Evolutionary conservation across 1,140 invertebrate genomes (phyloP), one percentile per base, ranked within the genome.

Genomic region (Ooceraea biroi): DNA sequence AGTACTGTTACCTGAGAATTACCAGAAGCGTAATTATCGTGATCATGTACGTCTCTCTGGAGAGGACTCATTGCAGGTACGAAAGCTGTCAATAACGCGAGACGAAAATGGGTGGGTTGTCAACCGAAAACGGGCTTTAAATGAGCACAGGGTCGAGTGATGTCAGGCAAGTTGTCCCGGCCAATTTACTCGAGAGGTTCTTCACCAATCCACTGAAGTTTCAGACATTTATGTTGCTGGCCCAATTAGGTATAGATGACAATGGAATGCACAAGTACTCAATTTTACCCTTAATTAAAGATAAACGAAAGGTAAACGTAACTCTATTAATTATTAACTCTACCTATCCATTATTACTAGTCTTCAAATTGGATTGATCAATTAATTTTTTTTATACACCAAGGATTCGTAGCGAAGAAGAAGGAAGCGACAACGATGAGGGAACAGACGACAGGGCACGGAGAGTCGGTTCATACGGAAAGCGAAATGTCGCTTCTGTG

Each of bases 101-200:
- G 30, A 50, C 46, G 14, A 77, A 66, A 77, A 66, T 77, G 19
- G 46, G 44, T 12, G 27, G 60, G 60, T 66, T 77, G 60, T 66
- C 60, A 66, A 66, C 60, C 50, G 30, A 50, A 52, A 66, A 77
- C n/a, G 50, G 11, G n/a, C 46, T 11, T 77, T 77, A 66, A 77
- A 52, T 65, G 44, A 36, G 46, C 14, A 77, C 60, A 52, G 44
- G 27, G n/a, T 10, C 46, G 44, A 50, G 46, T 36, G n/a, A 76
- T 66, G 36, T 61, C 57, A 44, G 72, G 17, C 58, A 44, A 76
- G 71, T 19, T 44, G 30, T 36, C n/a, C 22, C 41, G 86, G 71
- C 61, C 80, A 88, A 88, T 84, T 83, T 83, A 60, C 71, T 88
- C 76, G 71, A 48, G 52, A 66, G 46, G 22, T 68, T 55, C n/a